Percentiles rank a stretch among this genome's conserved stretches.
These are phyloP conservation scores for Leucania comma DNA, from an alignment of 2,888 invertebrate genomes.

Conservation along the genomic window DNA sequence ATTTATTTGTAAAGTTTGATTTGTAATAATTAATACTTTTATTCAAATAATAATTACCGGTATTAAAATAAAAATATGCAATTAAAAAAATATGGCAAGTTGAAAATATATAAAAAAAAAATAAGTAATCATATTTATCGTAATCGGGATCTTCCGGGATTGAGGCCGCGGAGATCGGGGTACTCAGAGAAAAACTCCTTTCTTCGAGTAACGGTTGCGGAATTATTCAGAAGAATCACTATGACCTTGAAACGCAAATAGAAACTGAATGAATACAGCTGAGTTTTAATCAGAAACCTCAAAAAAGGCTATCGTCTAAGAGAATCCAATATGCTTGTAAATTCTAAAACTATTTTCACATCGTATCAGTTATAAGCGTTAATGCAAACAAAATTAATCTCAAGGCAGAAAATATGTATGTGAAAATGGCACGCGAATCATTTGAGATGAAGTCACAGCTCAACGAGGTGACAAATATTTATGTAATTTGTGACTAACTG, in stretches of 20 bases:
- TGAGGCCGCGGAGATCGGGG: neutral
- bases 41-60: no score
- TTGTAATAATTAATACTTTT: neutral
- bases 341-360: no score
- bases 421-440: constrained; percentile 62
- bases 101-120: neutral
- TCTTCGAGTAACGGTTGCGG: neutral
- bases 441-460: constrained; percentile 72
- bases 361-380: neutral
- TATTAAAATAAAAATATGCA: neutral
- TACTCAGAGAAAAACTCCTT: neutral
- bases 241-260: no score
- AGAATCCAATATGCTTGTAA: no score
- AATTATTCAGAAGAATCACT: no score
- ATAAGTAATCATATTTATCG: neutral
- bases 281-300: no score
- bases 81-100: no score
- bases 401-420: constrained; percentile 23
- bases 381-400: neutral
- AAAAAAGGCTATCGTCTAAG: no score
- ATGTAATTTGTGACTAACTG: constrained; percentile 74
- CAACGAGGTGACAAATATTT: constrained; percentile 75
- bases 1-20: neutral
- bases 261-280: no score
- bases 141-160: neutral